Evolutionary conservation across 2,113 vertebrate species (phyloP), one percentile per base, ranked within the genome.

Genomic region (Holacanthus passer): DNA sequence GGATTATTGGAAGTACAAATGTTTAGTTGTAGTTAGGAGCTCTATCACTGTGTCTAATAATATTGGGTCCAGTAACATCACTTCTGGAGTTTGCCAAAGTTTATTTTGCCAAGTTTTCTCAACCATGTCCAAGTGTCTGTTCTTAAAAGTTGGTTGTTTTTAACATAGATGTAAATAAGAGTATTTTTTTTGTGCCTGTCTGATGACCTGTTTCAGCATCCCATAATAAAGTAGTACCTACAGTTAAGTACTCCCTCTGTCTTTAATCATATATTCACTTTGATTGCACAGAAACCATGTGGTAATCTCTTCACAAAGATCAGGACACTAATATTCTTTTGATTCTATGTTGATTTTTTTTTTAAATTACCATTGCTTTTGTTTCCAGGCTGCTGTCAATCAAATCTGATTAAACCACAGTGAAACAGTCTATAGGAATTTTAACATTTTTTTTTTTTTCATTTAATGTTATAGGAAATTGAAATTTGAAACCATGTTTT

Each of bases 161-260:
- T 77, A 87, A 91, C 76, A 50, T 88, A 76, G 77, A 75, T 95
- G 94, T 95, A 95, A 92, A 95, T 94, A 95, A 94, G 93, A 94
- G 87, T 94, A 94, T 95, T 94, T 95, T 56, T 94, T 93, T 84
- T 94, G 88, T 79, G n/a, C n/a, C 84, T 89, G 89, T 94, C 83
- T 84, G 79, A 82, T 74, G 68, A 85, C 83, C 67, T 81, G 86
- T 90, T 89, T 79, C 64, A 82, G 52, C 63, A 73, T 89, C 82
- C 59, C 60, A n/a, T 85, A 95, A 94, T 94, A 96, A 95, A 96
- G 90, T 88, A 79, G 76, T 87, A 68, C 65, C 14, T 80, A 19
- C 31, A 67, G 14, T 59, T 12, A 29, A 79, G 19, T 68, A 20
- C 8, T 41, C 6, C 3, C 65, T 32, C 10, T 80, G 39, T 78